A percentile compares a stretch with the other conserved stretches of the same genome.
Conservation (phyloP, 2,888 invertebrate genomes). For the Bombylius major region DNA sequence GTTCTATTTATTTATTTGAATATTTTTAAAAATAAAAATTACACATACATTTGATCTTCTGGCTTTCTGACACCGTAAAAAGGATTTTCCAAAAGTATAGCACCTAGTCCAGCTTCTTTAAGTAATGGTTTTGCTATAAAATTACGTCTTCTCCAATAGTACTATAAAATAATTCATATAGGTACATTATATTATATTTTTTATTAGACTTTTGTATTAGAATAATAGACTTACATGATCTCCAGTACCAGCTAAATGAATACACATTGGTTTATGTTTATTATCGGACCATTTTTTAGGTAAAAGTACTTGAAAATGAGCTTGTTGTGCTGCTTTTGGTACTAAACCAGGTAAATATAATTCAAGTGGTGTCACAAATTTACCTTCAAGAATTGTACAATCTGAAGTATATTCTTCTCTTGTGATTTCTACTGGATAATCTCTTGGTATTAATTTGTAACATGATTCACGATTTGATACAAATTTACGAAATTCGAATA, state of each 20-base stretch:
- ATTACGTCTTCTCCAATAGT: constrained; percentile 79
- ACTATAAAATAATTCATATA: constrained; percentile 41
- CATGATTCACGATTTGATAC: constrained; percentile 74
- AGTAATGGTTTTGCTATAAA: constrained; percentile 84
- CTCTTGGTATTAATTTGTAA: constrained; percentile 61
- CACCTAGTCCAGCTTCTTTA: constrained; percentile 79
- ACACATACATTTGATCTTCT: constrained; percentile 62
- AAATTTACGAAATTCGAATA: constrained; percentile 81
- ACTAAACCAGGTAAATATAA: constrained; percentile 74
- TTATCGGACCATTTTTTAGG: constrained; percentile 66
- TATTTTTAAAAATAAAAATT: not conserved
- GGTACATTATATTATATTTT: not conserved
- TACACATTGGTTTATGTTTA: constrained; percentile 67
- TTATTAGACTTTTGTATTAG: not conserved
- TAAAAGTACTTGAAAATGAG: constrained; percentile 72
- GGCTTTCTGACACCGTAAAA: constrained; percentile 88
- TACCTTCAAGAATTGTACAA: constrained; percentile 69
- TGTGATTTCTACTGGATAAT: constrained; percentile 77
- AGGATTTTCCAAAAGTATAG: constrained; percentile 92
- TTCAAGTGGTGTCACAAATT: constrained; percentile 75
- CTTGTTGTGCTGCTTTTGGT: constrained; percentile 67
- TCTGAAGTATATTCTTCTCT: constrained; percentile 67
- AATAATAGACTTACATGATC: constrained; percentile 68
- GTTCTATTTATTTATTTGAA: too few relatives aligned
- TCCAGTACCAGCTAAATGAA: constrained; percentile 95